Conservation (phyloP, 2,797 vertebrate genomes). For the Meriones psammophilus region DNA sequence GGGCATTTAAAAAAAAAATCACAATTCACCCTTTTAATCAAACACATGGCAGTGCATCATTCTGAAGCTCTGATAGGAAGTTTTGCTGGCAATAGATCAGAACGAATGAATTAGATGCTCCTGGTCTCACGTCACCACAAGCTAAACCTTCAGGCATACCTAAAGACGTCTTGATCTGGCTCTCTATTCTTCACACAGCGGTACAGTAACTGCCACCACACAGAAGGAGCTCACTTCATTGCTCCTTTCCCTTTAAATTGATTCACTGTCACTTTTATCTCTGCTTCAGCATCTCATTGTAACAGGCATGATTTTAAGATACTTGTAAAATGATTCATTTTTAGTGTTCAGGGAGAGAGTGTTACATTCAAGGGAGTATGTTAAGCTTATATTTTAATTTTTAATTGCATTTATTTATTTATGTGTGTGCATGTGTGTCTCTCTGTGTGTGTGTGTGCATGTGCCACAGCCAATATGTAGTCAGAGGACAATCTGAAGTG, state of each 20-base stretch:
- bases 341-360: conserved; percentile 68
- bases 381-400: not conserved
- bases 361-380: conserved; percentile 70
- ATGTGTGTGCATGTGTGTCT: not conserved
- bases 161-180: not conserved
- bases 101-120: not conserved
- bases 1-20: not conserved
- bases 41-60: not conserved
- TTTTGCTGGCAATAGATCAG: not conserved
- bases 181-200: not conserved
- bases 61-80: not conserved
- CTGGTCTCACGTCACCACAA: not conserved
- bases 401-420: not conserved
- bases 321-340: conserved; percentile 67
- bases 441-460: not conserved
- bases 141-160: not conserved
- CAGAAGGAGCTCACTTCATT: conserved; percentile 29
- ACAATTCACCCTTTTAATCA: not conserved
- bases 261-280: conserved; percentile 46
- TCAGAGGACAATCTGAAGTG: not conserved
- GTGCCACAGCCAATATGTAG: not conserved
- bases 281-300: conserved; percentile 23
- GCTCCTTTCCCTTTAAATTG: conserved; percentile 60
- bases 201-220: not conserved
- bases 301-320: conserved; percentile 45